Base-by-base conservation (phyloP, 2,888 invertebrate genomes). In the Ischnura elegans region DNA sequence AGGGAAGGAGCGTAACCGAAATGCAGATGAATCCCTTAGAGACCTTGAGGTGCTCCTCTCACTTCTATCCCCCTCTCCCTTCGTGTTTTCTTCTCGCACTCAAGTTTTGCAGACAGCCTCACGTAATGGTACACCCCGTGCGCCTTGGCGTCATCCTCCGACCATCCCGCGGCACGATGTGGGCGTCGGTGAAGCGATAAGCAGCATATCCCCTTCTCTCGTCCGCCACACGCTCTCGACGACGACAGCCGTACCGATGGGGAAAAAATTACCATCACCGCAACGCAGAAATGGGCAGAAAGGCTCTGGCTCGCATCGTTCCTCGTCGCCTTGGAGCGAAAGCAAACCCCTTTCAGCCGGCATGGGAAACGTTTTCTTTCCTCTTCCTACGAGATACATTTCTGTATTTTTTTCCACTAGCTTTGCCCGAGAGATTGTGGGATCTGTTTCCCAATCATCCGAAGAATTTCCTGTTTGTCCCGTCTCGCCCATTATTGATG, bases 11-110 rank as follows among this genome's bases (percentile, higher is more conserved):
- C 87, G 46, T 61, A 55, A n/a, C 90, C 90, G 55, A 90, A 90
- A 90, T 45, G 90, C 90, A 90, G 90, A 90, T 90, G 90, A 90
- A 61, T 90, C 90, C 51, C 87, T 87, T 29, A 36, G 3, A 90
- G 90, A 66, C 90, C 90, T 90, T 90, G 90, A 66, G 16, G 90
- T 5, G 66, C 8, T 0, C 76, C 29, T 36, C 76, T 51, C 29
- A 13, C 76, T 61, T 87, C 87, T 42, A 36, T 42, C 87, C 36
- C 19, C 47, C 55, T 87, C 47, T 87, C 87, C 87, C 19, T 61
- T n/a, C 8, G 3, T 36, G 36, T 13, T 76, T 36, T 8, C 61
- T 61, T 25, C 61, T 1, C 25, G 61, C 61, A 8, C 61, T 61
- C 19, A 5, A 8, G n/a, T n/a, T n/a, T 10, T 19, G 8, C 51